Percentiles rank a stretch among this genome's conserved stretches.
Conservation (phyloP, 2,888 invertebrate genomes). For the Magallana nippona region DNA sequence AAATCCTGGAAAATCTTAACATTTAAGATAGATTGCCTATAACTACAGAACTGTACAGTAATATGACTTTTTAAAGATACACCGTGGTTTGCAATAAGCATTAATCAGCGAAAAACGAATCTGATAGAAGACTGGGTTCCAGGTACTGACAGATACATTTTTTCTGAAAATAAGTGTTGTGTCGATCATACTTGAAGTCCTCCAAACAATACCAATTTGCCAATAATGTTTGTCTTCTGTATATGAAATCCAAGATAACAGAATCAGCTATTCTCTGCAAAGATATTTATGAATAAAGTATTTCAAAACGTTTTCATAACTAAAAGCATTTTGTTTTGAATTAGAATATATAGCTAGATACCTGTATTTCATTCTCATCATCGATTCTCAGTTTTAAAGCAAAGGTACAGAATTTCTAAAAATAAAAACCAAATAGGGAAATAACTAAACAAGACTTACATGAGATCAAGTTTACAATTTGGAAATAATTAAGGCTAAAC, state of each 20-base stretch:
- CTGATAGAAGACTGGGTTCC: neutral
- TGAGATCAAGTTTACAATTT: too few relatives aligned
- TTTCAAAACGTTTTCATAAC: too few relatives aligned
- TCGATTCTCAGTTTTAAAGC: neutral
- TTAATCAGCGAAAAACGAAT: too few relatives aligned
- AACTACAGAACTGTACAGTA: too few relatives aligned
- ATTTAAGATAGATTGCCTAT: too few relatives aligned
- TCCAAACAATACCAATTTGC: neutral
- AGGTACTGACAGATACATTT: slow-evolving; percentile 3
- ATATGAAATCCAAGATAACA: neutral
- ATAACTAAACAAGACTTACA: neutral
- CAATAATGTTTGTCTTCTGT: neutral
- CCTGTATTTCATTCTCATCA: neutral
- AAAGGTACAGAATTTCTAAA: neutral
- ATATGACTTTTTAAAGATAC: too few relatives aligned
- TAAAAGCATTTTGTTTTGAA: too few relatives aligned
- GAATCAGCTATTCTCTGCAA: neutral
- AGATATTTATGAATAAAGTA: neutral
- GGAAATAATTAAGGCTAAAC: too few relatives aligned
- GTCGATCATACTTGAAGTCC: neutral
- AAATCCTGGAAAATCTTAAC: too few relatives aligned
- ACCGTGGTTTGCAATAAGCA: too few relatives aligned
- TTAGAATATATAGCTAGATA: neutral
- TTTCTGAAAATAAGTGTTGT: slow-evolving; percentile 1
- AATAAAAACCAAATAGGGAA: neutral